phyloP scores from a whole-genome alignment of 2,888 invertebrate genomes.

The Agelastica alni region DNA sequence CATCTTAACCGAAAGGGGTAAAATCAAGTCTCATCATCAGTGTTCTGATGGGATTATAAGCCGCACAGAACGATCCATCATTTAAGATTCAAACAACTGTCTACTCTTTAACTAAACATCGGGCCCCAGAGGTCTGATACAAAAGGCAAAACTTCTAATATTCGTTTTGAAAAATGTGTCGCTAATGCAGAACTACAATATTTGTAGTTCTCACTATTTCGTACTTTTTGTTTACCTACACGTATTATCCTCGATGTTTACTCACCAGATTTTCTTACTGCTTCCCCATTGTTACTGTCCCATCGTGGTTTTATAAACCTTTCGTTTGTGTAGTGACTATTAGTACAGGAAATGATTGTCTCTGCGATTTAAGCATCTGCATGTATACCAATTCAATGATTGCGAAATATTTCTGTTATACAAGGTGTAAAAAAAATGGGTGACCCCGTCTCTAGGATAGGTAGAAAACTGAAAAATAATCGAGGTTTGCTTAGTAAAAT shows the following conservation, averaged over 20 bases:
- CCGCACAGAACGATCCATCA: conserved; percentile 37
- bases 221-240: conserved; percentile 42
- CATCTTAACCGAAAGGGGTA: conserved; percentile 6
- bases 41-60: conserved; percentile 9
- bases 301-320: conserved; percentile 26
- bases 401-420: too few relatives aligned
- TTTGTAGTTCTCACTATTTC: conserved; percentile 45
- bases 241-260: conserved; percentile 41
- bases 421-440: too few relatives aligned
- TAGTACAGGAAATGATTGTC: too few relatives aligned
- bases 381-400: too few relatives aligned
- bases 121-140: conserved; percentile 27
- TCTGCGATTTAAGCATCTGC: too few relatives aligned
- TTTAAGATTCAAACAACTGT: conserved; percentile 39
- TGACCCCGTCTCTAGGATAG: too few relatives aligned
- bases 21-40: neutral
- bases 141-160: conserved; percentile 15
- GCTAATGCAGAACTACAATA: conserved; percentile 35
- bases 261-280: conserved; percentile 41
- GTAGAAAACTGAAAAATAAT: too few relatives aligned
- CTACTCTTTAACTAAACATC: conserved; percentile 32
- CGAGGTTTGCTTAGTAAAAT: too few relatives aligned
- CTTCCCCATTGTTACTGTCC: conserved; percentile 34
- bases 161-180: conserved; percentile 35
- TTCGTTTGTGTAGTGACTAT: conserved; percentile 12